Conservation (phyloP, 2,113 vertebrate species). For the Panthera tigris region DNA sequence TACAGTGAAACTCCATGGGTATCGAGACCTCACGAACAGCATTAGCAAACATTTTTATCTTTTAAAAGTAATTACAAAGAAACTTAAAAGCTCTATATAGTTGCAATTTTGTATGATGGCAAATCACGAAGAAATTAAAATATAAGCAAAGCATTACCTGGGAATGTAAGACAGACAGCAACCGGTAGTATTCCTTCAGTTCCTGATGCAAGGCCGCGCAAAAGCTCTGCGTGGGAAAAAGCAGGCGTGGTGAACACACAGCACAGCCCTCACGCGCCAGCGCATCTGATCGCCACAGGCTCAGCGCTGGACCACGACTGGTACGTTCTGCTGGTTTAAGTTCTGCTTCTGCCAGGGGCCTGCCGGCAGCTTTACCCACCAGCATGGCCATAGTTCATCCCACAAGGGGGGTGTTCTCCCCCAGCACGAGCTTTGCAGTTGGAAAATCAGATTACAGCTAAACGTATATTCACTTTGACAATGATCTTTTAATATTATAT, state of each 20-base stretch:
- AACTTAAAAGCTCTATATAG: not conserved
- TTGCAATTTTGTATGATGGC: not conserved
- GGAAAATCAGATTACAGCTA: not conserved
- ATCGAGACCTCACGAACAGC: not conserved
- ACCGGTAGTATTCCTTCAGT: slow-evolving; percentile 96
- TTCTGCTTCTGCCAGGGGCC: not conserved
- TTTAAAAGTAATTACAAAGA: not conserved
- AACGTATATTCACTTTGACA: not conserved
- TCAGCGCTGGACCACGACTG: accelerated
- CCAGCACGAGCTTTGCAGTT: not conserved
- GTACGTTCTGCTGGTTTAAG: not conserved
- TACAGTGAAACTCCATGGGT: not conserved
- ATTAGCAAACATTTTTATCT: not conserved
- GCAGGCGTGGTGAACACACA: not conserved
- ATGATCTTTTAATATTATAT: not conserved
- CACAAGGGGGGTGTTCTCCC: not conserved
- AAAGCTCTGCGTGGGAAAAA: slow-evolving; percentile 89
- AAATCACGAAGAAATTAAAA: not conserved
- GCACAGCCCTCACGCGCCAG: accelerated
- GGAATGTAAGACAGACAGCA: slow-evolving; percentile 96
- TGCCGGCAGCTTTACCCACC: accelerated
- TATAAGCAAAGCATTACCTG: slow-evolving; percentile 86
- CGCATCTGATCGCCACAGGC: too few relatives aligned
- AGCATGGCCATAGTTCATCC: too few relatives aligned
- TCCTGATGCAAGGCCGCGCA: slow-evolving; percentile 98